Evolutionary conservation across 2,888 invertebrate genomes (phyloP).

Genomic region (Pheosia tremula): DNA sequence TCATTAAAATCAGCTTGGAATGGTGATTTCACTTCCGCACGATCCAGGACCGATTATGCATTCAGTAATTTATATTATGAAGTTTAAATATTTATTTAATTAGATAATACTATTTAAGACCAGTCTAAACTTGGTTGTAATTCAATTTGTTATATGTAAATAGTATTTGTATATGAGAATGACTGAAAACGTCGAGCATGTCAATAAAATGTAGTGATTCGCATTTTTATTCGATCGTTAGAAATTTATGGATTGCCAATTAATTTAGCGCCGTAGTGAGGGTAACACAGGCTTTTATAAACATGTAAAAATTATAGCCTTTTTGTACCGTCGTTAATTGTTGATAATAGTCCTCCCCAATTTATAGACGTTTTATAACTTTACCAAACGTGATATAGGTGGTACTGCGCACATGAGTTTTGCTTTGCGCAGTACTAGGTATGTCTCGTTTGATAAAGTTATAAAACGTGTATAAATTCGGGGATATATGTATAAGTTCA

Average conservation of each 20-base stretch:
- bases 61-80: slow-evolving; percentile 35
- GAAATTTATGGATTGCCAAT: slow-evolving; percentile 6
- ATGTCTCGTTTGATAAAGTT: no score
- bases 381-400: no score
- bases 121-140: slow-evolving; percentile 61
- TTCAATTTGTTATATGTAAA: slow-evolving; percentile 67
- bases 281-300: slow-evolving; percentile 16
- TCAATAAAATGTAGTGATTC: slow-evolving; percentile 29
- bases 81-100: slow-evolving; percentile 44
- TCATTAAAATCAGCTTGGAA: no score
- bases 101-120: slow-evolving; percentile 45
- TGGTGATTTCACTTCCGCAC: slow-evolving; percentile 15
- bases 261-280: slow-evolving; percentile 16
- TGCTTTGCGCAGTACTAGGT: no score
- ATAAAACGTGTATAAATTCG: no score
- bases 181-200: slow-evolving; percentile 61
- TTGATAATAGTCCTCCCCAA: no score
- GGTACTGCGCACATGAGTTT: no score
- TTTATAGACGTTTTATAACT: no score
- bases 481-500: no score
- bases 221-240: slow-evolving; percentile 14
- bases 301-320: slow-evolving; percentile 16
- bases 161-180: slow-evolving; percentile 61
- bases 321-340: slow-evolving; percentile 1
- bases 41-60: slow-evolving; percentile 40